Evolutionary conservation across 2,797 vertebrate species (phyloP), one percentile per base, ranked within the genome.

Genomic region (Anguilla marmorata): DNA sequence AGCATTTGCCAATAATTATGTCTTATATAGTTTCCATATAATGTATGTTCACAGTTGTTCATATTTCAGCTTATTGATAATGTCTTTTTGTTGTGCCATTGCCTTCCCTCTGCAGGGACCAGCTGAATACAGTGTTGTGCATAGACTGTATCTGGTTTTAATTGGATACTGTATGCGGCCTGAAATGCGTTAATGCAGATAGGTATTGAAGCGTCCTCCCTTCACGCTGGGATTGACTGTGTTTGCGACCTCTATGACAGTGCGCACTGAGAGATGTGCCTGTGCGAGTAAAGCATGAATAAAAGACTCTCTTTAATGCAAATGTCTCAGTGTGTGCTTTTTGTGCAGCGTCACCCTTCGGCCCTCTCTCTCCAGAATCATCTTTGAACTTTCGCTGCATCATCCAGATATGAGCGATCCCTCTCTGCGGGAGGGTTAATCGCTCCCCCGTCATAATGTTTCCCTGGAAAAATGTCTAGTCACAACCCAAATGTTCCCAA

Each of bases 261-360:
- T 41, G 76, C 11, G 54, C 66, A 80, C 50, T n/a, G 69, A 37
- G 54, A 80, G 58, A 87, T 14, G 12, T 24, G 58, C 60, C 30
- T n/a, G 82, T 69, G 27, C 54, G 87, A 84, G 60, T 16, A 11
- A 74, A 11, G 54, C 69, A 88, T 88, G 82, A 88, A 88, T 88
- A 74, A 88, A 69, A 72, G 60, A 85, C 85, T 45, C 74, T 33
- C 41, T 69, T 58, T 21, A 16, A 87, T 87, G 60, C 87, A 88
- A 84, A 85, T 88, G 24, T 74, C 63, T 85, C 21, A 48, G 27
- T 69, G 69, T 88, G 82, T 60, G 24, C 41, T 14, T 85, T 74
- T 82, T 88, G 50, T 63, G 82, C 80, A 84, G 16, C 86, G 63
- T 69, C n/a, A 63, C 37, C 11, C 30, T 33, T 33, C 69, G 3